These are phyloP conservation scores for Portunus trituberculatus DNA, from an alignment of 1,140 invertebrate species.

Conservation along the genomic window DNA sequence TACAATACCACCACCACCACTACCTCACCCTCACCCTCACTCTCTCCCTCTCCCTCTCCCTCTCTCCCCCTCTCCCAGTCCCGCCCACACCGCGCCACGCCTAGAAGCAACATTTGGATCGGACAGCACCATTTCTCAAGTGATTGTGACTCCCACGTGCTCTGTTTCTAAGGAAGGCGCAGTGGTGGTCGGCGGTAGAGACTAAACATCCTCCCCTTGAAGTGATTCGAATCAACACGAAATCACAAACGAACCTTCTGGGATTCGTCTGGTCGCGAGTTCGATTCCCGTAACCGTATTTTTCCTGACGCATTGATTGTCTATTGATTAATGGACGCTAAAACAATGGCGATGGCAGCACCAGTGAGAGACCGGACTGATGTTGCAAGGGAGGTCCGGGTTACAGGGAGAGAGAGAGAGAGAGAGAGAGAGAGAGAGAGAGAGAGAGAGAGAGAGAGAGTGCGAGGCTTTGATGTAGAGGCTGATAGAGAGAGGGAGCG, in stretches of 20 bases:
- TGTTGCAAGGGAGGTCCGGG: conserved; percentile 33
- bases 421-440: neutral
- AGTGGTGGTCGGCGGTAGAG: neutral
- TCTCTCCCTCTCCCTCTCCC: neutral
- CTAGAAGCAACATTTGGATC: conserved; percentile 40
- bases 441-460: neutral
- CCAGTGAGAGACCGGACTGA: neutral
- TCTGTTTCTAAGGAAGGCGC: conserved; percentile 16
- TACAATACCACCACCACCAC: neutral
- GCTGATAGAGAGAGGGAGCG: neutral
- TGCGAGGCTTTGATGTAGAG: conserved; percentile 29
- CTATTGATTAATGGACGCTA: conserved; percentile 45
- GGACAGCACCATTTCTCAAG: conserved; percentile 36
- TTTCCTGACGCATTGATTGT: neutral
- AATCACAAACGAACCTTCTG: neutral
- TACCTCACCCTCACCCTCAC: neutral
- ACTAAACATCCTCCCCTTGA: neutral
- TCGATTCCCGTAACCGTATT: neutral
- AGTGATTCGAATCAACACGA: neutral
- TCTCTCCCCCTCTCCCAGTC: neutral
- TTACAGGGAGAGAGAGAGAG: neutral
- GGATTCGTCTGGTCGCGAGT: neutral
- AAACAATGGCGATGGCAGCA: conserved; percentile 42
- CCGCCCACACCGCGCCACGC: neutral
- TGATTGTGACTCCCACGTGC: conserved; percentile 34